These are phyloP conservation scores for Leptopilina clavipes DNA, from an alignment of 1,140 invertebrate species.

Conservation along the genomic window DNA sequence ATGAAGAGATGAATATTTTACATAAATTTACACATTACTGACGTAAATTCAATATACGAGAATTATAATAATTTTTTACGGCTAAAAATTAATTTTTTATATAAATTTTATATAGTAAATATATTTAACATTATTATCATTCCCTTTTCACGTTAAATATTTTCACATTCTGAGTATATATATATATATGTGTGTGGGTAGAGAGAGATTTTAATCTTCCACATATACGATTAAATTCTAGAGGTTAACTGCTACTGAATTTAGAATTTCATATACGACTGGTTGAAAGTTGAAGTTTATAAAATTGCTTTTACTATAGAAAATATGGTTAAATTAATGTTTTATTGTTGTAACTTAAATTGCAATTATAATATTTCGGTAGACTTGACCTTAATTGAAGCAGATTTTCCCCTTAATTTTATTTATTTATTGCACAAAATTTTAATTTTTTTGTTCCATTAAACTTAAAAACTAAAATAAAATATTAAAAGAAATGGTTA, in stretches of 20 bases:
- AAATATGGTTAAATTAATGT: not conserved
- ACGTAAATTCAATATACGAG: not conserved
- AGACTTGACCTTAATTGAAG: not conserved
- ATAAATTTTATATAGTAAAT: not conserved
- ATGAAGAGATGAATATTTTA: not conserved
- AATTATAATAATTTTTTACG: not conserved
- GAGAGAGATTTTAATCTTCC: not conserved
- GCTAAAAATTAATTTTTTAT: no score
- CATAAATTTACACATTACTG: not conserved
- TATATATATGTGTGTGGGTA: no score
- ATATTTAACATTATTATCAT: not conserved
- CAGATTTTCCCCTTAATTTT: no score
- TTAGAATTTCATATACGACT: not conserved
- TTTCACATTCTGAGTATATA: not conserved
- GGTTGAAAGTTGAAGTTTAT: not conserved
- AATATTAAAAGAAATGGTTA: no score
- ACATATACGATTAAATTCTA: not conserved
- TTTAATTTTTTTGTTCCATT: no score
- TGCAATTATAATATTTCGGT: not conserved
- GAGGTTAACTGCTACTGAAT: not conserved
- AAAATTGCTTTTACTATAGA: not conserved
- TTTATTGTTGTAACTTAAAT: not conserved
- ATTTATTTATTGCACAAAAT: no score
- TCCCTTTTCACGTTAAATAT: not conserved
- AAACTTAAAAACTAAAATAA: no score